Percentiles rank a stretch among this genome's conserved stretches.
Conservation (phyloP, 1,140 invertebrate species). For the Orussus abietinus region DNA sequence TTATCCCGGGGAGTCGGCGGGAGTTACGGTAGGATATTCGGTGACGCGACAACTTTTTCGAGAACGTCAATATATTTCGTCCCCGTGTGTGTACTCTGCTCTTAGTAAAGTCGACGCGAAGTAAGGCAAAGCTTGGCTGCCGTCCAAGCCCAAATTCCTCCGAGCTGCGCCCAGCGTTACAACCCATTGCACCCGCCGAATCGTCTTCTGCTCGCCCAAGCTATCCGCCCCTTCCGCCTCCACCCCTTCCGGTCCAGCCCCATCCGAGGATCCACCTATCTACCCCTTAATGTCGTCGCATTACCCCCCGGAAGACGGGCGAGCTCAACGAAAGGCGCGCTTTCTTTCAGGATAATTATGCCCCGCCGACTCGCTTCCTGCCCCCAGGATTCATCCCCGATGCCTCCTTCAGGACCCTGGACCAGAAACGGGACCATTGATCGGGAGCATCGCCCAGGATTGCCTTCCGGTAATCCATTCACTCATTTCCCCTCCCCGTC, state of each 20-base stretch:
- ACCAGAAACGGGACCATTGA: too few relatives aligned
- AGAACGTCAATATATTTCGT: constrained; percentile 41
- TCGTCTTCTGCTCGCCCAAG: constrained; percentile 37
- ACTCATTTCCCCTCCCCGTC: too few relatives aligned
- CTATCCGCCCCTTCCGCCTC: too few relatives aligned
- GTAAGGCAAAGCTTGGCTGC: constrained; percentile 40
- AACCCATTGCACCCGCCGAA: constrained; percentile 50
- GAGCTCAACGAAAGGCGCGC: not conserved
- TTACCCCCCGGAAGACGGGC: constrained; percentile 16
- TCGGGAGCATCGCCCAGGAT: too few relatives aligned
- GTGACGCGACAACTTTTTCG: constrained; percentile 45
- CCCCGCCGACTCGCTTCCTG: too few relatives aligned
- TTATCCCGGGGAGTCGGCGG: constrained; percentile 19
- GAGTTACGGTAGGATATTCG: constrained; percentile 38
- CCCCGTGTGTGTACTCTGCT: constrained; percentile 24
- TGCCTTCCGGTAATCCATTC: too few relatives aligned
- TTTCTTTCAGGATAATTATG: constrained; percentile 29
- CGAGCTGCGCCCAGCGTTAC: constrained; percentile 37
- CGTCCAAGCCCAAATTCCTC: constrained; percentile 41
- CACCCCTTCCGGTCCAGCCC: constrained; percentile 24
- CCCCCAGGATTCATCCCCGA: not conserved
- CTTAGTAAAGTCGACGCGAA: constrained; percentile 36
- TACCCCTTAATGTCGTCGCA: constrained; percentile 31
- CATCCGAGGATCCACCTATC: constrained; percentile 27
- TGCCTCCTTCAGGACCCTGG: not conserved